phyloP scores from a whole-genome alignment of 2,113 vertebrate genomes.

The Pyxicephalus adspersus region DNA sequence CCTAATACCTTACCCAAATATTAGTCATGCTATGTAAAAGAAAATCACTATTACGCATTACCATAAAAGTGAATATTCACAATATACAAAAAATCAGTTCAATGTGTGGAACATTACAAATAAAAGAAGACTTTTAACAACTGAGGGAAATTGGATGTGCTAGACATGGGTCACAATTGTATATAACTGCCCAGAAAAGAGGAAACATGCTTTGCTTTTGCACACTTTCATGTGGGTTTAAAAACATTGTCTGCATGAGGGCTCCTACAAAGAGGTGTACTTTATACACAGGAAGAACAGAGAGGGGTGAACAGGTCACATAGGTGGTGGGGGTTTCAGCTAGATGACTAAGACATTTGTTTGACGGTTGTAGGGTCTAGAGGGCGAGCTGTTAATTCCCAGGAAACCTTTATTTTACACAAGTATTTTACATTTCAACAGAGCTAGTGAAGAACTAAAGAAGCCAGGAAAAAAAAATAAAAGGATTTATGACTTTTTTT shows the following conservation, averaged over 20 bases:
- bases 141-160: background rate
- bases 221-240: conserved; percentile 54
- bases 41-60: too few relatives aligned
- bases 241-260: conserved; percentile 53
- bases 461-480: background rate
- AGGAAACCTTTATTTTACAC: conserved; percentile 39
- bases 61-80: too few relatives aligned
- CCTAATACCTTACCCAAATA: too few relatives aligned
- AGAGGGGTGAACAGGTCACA: conserved; percentile 44
- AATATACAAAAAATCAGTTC: too few relatives aligned
- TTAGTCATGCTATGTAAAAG: too few relatives aligned
- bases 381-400: conserved; percentile 32
- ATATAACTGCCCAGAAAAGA: conserved; percentile 42
- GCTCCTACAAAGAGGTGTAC: conserved; percentile 46
- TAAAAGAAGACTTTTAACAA: background rate
- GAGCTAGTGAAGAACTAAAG: background rate
- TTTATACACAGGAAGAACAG: conserved; percentile 45
- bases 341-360: conserved; percentile 40
- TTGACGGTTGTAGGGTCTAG: conserved; percentile 38
- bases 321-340: conserved; percentile 22
- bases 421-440: conserved; percentile 34
- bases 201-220: conserved; percentile 45
- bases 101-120: background rate
- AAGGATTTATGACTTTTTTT: background rate
- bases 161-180: conserved; percentile 16